A percentile compares a stretch with the other conserved stretches of the same genome.
Evolutionary conservation across 2,888 invertebrate genomes (phyloP).

Genomic region (Crepidodera aurea): DNA sequence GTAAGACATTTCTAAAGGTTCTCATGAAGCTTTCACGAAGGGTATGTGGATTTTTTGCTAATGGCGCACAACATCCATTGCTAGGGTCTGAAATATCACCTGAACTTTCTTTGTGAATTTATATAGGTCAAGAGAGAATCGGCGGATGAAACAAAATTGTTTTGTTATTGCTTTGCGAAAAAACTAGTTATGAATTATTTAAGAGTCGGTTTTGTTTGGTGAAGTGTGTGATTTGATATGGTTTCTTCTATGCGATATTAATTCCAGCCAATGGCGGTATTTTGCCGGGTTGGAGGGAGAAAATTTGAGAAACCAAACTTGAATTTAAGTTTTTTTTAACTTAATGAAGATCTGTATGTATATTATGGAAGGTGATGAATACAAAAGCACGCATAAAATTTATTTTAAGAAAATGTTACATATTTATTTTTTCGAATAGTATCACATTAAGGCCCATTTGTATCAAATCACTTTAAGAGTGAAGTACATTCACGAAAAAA

Average conservation of each 20-base stretch:
- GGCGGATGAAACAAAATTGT: conserved; percentile 19
- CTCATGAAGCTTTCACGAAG: conserved; percentile 42
- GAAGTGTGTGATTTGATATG: conserved; percentile 22
- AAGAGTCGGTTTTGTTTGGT: conserved; percentile 19
- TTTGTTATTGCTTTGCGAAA: conserved; percentile 10
- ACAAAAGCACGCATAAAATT: too few species aligned
- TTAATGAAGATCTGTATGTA: too few species aligned
- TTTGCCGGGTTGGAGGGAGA: too few species aligned
- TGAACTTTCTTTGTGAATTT: conserved; percentile 35
- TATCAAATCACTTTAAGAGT: too few species aligned
- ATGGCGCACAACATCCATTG: conserved; percentile 29
- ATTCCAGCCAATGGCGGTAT: too few species aligned
- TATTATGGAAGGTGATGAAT: too few species aligned
- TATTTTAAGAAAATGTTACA: too few species aligned
- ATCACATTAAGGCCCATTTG: too few species aligned
- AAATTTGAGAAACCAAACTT: too few species aligned
- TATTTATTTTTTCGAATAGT: too few species aligned
- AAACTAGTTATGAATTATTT: conserved; percentile 26
- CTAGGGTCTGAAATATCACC: conserved; percentile 32
- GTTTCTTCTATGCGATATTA: neutral
- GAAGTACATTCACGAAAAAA: too few species aligned
- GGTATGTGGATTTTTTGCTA: conserved; percentile 41
- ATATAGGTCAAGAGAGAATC: conserved; percentile 31
- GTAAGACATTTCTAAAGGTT: conserved; percentile 41
- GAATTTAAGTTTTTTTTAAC: too few species aligned